Evolutionary conservation across 2,113 vertebrate genomes (phyloP).

Genomic region (Embiotoca jacksoni): DNA sequence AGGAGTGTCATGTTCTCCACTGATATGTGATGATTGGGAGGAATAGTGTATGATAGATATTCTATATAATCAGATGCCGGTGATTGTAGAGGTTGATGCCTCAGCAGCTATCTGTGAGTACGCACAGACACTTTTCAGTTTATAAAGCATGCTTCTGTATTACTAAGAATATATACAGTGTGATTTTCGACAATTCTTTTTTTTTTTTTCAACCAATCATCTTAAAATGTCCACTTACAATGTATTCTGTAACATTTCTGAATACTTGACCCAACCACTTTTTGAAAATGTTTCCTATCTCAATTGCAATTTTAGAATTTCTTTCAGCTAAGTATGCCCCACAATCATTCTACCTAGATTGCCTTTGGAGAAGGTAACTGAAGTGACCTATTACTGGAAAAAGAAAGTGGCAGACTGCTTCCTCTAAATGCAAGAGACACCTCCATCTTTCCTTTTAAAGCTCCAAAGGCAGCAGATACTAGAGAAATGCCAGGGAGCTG

Average conservation of each 20-base stretch:
- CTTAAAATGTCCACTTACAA: neutral
- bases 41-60: too few relatives aligned
- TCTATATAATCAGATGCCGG: neutral
- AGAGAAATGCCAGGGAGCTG: constrained; percentile 37
- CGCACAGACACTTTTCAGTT: too few relatives aligned
- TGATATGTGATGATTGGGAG: neutral
- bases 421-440: constrained; percentile 14
- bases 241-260: neutral
- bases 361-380: constrained; percentile 17
- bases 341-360: neutral
- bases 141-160: too few relatives aligned
- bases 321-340: neutral
- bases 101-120: neutral
- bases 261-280: neutral
- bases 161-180: too few relatives aligned
- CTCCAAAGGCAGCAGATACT: constrained; percentile 11
- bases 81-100: neutral
- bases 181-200: too few relatives aligned
- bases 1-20: neutral
- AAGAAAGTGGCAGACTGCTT: constrained; percentile 27
- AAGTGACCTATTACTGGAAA: constrained; percentile 22
- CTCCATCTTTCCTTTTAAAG: constrained; percentile 41
- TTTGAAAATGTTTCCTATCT: neutral
- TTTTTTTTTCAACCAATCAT: neutral
- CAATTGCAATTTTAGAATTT: constrained; percentile 11